Evolutionary conservation across 2,113 vertebrate species (phyloP).

Genomic region (Odontophorus gujanensis): DNA sequence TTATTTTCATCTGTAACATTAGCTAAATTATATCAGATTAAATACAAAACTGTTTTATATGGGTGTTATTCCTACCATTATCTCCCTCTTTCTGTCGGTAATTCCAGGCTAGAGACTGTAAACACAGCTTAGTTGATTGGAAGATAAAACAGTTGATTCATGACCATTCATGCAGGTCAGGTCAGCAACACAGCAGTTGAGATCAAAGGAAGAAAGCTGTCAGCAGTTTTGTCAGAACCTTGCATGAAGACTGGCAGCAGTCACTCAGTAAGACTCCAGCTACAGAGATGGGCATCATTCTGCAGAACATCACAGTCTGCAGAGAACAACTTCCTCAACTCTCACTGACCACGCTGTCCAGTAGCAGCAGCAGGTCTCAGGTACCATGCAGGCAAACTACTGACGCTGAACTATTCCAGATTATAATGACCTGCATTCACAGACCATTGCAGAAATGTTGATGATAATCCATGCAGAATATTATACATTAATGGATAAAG

Average conservation of each 20-base stretch:
- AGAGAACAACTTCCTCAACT: not conserved
- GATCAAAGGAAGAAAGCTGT: not conserved
- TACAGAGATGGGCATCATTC: not conserved
- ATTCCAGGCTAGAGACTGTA: not conserved
- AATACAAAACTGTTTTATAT: not conserved
- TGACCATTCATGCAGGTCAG: not conserved
- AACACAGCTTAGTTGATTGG: not conserved
- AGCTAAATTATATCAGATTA: not conserved
- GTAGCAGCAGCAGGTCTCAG: not conserved
- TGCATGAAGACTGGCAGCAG: not conserved
- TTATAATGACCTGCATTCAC: not conserved
- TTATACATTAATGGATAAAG: not conserved
- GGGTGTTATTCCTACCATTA: not conserved
- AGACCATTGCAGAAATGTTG: not conserved
- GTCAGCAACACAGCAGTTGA: not conserved
- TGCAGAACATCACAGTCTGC: not conserved
- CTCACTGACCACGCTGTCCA: not conserved
- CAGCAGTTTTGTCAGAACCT: not conserved
- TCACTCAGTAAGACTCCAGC: not conserved
- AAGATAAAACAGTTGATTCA: not conserved
- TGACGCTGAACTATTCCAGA: not conserved
- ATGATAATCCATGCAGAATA: not conserved
- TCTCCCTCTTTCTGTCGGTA: not conserved
- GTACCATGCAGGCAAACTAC: not conserved
- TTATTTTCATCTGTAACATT: not conserved